Evolutionary conservation across 2,113 vertebrate species (phyloP).

Genomic region (Oceanites oceanicus): DNA sequence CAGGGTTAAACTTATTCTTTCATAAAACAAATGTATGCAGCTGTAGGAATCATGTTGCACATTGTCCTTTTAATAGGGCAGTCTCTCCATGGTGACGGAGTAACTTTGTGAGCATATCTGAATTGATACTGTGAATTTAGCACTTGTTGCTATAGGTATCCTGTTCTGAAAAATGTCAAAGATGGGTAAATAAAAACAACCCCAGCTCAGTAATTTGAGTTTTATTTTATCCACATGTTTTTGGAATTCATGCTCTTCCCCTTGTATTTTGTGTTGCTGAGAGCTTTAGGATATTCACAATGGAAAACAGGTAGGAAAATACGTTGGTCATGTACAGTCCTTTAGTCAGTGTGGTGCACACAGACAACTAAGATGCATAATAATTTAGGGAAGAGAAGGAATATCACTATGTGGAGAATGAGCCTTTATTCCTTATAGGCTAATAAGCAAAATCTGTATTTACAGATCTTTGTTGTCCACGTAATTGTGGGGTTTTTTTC

Average conservation of each 20-base stretch:
- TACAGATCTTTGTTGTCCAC: neutral
- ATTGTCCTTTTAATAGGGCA: neutral
- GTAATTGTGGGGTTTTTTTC: neutral
- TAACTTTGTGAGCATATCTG: neutral
- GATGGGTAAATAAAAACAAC: neutral
- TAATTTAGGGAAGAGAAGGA: neutral
- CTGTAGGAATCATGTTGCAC: neutral
- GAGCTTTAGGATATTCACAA: neutral
- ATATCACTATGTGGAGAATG: neutral
- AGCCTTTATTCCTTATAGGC: neutral
- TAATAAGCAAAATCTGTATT: neutral
- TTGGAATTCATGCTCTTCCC: neutral
- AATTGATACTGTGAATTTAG: neutral
- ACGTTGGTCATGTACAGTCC: neutral
- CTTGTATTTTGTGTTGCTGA: neutral
- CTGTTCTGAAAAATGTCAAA: neutral
- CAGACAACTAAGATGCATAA: neutral
- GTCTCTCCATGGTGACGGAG: fast-evolving
- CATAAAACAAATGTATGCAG: neutral
- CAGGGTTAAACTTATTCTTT: neutral
- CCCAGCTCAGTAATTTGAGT: neutral
- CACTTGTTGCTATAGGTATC: neutral
- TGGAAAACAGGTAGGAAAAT: neutral
- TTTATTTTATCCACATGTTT: neutral
- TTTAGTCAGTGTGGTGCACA: neutral